Evolutionary conservation across 2,888 invertebrate species (phyloP), one percentile per base, ranked within the genome.

Genomic region (Atrina japonica): DNA sequence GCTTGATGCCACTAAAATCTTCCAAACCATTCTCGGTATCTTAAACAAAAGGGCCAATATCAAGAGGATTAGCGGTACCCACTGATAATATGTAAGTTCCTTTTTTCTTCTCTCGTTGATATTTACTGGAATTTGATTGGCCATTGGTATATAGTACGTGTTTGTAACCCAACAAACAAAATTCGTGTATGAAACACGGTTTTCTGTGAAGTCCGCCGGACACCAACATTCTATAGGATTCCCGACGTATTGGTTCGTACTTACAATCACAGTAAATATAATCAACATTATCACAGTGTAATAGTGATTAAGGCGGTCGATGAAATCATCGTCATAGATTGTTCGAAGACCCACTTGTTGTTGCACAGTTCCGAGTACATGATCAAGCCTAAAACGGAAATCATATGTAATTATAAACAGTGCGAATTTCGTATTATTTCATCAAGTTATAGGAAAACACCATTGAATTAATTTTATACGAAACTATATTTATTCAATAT

Each of bases 141-240:
- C 25, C 49, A 69, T 53, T 2, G 73, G 73, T 23, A 73, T 69
- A 67, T 82, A 83, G 63, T 84, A 84, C 27, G 84, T 84, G 66
- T 84, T 84, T 58, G 78, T 78, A 23, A 84, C 81, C 84, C 84
- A 84, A 77, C 84, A 84, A 35, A 81, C 82, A 70, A 80, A 80
- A 18, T 82, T 82, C 14, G 82, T 78, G 64, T 82, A 82, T 25
- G 67, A 49, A 3, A 80, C 80, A 27, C 84, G 81, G 16, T 78
- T 77, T 21, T 82, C 81, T 1, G 83, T 83, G 52, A 83, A 80
- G 64, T 85, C 78, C 1, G 83, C 83, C 2, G 86, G 85, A 41
- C 83, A 85, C 86, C 85, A 85, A 67, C 86, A 86, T 53, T 84
- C 75, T 66, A 86, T 86, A 0, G 84, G 81, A 52, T 83, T 78